Conservation (phyloP, 92 coral and sea anemone species). For the Anthopleura xanthogrammica region DNA sequence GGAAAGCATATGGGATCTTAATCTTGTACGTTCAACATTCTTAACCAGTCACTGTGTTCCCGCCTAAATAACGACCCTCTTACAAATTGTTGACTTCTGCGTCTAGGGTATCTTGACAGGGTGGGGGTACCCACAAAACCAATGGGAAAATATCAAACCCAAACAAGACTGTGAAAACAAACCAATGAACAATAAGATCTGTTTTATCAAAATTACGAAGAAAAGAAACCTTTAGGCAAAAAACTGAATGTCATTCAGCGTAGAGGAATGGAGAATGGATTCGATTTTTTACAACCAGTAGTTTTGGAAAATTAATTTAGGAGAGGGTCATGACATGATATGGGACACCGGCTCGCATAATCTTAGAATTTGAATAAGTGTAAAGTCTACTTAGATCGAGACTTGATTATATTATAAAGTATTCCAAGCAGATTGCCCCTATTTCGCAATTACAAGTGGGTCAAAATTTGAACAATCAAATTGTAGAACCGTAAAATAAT, state of each 20-base stretch:
- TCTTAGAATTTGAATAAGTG: neutral
- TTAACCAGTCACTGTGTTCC: too few species aligned
- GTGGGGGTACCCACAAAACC: neutral
- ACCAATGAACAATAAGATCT: neutral
- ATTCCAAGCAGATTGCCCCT: neutral
- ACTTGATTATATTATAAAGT: neutral
- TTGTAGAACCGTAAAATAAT: neutral
- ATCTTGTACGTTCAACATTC: too few species aligned
- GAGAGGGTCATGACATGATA: neutral
- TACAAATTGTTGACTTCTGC: neutral
- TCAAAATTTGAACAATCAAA: neutral
- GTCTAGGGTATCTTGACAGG: neutral
- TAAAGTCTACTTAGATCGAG: neutral
- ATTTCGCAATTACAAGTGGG: neutral
- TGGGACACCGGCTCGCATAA: neutral
- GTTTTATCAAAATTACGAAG: neutral
- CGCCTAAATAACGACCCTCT: too few species aligned
- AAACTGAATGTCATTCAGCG: neutral
- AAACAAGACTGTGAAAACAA: neutral
- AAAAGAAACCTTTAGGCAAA: neutral
- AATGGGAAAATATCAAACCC: neutral
- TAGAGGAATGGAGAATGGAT: neutral
- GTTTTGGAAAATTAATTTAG: neutral
- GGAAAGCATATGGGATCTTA: too few species aligned
- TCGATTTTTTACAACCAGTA: neutral